These are phyloP conservation scores for Nettapus auritus DNA, from an alignment of 2,113 vertebrate genomes.

Conservation along the genomic window DNA sequence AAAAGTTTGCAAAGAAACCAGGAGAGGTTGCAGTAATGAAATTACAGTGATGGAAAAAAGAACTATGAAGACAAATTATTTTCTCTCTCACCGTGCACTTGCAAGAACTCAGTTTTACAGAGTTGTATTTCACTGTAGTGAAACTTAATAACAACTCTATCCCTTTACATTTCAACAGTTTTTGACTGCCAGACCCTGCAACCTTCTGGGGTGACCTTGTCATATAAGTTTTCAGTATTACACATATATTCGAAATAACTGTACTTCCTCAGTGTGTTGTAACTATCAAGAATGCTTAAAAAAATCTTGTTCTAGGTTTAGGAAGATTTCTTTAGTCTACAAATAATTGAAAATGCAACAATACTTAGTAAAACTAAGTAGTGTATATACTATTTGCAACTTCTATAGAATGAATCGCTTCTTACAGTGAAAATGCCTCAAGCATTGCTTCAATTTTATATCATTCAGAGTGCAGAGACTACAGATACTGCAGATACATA, in stretches of 20 bases:
- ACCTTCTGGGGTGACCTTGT: background rate
- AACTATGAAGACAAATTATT: background rate
- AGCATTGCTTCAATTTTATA: background rate
- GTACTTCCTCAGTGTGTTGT: background rate
- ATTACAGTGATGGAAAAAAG: background rate
- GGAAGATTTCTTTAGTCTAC: background rate
- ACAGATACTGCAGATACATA: background rate
- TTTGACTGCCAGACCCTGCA: background rate
- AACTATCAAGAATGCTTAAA: background rate
- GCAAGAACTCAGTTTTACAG: background rate
- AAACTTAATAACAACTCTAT: background rate
- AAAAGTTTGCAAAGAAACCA: background rate
- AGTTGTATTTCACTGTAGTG: background rate
- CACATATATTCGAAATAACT: background rate
- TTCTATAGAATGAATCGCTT: background rate
- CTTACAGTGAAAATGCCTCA: background rate
- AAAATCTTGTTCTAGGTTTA: background rate
- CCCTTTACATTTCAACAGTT: background rate
- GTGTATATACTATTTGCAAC: background rate
- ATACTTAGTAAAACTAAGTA: background rate
- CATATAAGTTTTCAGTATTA: background rate
- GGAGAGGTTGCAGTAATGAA: background rate
- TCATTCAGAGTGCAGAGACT: background rate
- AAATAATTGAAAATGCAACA: background rate
- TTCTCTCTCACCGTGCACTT: background rate